Base-by-base conservation (phyloP, 2,888 invertebrate genomes). In the Spilosoma lubricipeda region DNA sequence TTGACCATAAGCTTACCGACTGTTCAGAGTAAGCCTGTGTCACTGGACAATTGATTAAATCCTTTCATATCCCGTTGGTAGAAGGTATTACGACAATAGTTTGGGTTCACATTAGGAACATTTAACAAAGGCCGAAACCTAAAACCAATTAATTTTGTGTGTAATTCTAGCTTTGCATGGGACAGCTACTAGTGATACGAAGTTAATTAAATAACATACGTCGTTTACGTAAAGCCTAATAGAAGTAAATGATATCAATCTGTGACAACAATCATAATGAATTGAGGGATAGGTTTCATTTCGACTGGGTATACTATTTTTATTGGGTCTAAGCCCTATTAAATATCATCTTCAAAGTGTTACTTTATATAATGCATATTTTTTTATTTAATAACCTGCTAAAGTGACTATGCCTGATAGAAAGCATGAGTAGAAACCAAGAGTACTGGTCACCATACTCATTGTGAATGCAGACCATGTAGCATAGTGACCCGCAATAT, bases 141-240 rank as follows among this genome's bases (percentile, higher is more conserved):
- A 59, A 59, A 59, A 59, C 59, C 59, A 59, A 59, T 59, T 59
- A 59, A 59, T 27, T 59, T 27, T 59, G 59, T 59, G 27, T 59
- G 59, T 59, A 59, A 59, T 59, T 27, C 59, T 27, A 59, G 59
- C 59, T 59, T 27, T 27, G 59, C 59, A 59, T 59, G 59, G 27
- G 59, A n/a, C 59, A 59, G 59, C 59, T 27, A 59, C 27, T 59
- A 27, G 13, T 59, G 27, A 59, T 27, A 27, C 59, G 59, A 59
- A 59, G 27, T 59, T 59, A n/a, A 27, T 59, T 59, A 23, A 27
- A 27, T 27, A 59, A 59, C 59, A 27, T 59, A 59, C 59, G 3
- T 59, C 59, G 59, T 59, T 27, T 0, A 27, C 13, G 59, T 59
- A 59, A 59, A 13, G 11, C 27, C 59, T 59, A 27, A 27, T 59